phyloP scores from a whole-genome alignment of 2,888 invertebrate genomes.

The Drosophila eohydei region DNA sequence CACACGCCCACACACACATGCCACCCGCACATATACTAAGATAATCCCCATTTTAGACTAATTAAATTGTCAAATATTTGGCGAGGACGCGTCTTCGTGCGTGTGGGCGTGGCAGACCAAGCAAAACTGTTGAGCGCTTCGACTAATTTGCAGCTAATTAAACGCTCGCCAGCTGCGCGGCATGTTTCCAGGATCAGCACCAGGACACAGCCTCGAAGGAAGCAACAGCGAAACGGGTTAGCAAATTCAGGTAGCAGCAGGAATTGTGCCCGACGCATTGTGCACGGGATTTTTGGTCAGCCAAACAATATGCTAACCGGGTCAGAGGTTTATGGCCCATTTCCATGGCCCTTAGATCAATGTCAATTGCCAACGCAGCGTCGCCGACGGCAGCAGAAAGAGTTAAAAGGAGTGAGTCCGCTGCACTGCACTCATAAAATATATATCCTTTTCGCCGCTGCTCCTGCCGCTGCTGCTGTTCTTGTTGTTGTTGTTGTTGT shows the following conservation, averaged over 20 bases:
- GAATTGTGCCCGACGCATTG: slow-evolving; percentile 8
- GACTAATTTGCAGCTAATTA: slow-evolving; percentile 61
- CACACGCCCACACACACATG: slow-evolving; percentile 18
- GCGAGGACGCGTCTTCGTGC: slow-evolving; percentile 23
- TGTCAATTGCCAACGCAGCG: slow-evolving; percentile 31
- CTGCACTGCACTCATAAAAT: slow-evolving; percentile 45
- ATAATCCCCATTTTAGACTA: slow-evolving; percentile 82
- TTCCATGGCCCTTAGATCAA: slow-evolving; percentile 33
- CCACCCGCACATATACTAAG: slow-evolving; percentile 23
- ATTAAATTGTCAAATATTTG: slow-evolving; percentile 85
- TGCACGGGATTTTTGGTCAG: slow-evolving; percentile 46
- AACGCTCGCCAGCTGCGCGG: slow-evolving; percentile 54
- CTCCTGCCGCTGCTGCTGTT: no score
- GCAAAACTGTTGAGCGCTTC: slow-evolving; percentile 23
- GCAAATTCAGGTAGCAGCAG: slow-evolving; percentile 30
- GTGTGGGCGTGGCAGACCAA: slow-evolving; percentile 37
- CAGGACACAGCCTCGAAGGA: neutral
- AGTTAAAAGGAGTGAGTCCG: slow-evolving; percentile 62
- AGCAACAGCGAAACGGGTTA: neutral
- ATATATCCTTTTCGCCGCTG: slow-evolving; percentile 28
- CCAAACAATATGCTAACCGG: slow-evolving; percentile 60
- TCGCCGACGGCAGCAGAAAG: slow-evolving; percentile 21
- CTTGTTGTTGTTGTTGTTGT: slow-evolving; percentile 48
- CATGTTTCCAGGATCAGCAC: slow-evolving; percentile 2
- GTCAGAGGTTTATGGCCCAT: slow-evolving; percentile 59